phyloP scores from a whole-genome alignment of 2,113 vertebrate genomes.

The Lontra canadensis region DNA sequence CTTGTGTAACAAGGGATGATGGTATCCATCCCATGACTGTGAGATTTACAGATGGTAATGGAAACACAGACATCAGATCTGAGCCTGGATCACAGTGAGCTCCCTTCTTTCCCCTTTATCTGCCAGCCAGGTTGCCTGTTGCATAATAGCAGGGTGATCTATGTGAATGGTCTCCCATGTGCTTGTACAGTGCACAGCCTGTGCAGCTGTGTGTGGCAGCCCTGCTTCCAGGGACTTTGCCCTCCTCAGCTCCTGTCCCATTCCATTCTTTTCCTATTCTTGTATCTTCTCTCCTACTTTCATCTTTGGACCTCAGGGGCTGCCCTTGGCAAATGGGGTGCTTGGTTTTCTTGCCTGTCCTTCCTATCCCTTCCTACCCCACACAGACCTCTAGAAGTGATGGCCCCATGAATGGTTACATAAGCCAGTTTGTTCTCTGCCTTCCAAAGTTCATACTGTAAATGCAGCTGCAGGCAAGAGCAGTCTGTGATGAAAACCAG shows the following conservation, averaged over 20 bases:
- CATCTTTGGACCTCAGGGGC: neutral
- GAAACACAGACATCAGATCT: neutral
- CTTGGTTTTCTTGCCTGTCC: neutral
- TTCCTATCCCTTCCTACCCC: neutral
- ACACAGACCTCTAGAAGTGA: neutral
- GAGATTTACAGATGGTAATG: neutral
- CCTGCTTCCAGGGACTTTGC: neutral
- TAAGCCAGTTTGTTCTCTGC: neutral
- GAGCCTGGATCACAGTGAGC: neutral
- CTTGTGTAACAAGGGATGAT: neutral
- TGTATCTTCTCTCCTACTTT: neutral
- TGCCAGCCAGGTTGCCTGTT: neutral
- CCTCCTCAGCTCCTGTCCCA: neutral
- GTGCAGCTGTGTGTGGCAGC: neutral
- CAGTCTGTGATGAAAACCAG: neutral
- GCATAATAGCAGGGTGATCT: no score
- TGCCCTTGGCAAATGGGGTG: neutral
- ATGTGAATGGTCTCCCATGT: neutral
- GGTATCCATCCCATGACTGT: neutral
- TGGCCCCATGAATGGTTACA: neutral
- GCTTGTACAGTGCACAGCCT: neutral
- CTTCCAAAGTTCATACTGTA: neutral
- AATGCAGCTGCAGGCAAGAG: neutral
- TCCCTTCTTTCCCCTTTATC: neutral
- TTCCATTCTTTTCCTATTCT: neutral